phyloP scores from a whole-genome alignment of 2,888 invertebrate genomes.

The Cryptosula pallasiana region DNA sequence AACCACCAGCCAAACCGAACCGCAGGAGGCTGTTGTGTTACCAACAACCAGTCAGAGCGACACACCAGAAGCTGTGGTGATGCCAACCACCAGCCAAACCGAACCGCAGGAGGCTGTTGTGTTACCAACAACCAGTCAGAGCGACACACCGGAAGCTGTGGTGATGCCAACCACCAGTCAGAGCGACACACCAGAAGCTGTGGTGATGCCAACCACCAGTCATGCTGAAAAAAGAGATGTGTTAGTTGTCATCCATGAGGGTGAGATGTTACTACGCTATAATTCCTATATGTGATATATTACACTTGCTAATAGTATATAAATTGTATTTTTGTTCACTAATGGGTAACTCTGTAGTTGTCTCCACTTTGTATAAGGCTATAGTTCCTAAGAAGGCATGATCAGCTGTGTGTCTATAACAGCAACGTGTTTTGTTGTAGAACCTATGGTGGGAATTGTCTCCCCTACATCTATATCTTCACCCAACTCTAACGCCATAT shows the following conservation, averaged over 20 bases:
- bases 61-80: constrained; percentile 36
- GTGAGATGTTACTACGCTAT: no score
- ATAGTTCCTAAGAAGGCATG: no score
- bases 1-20: constrained; percentile 46
- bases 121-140: constrained; percentile 23
- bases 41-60: constrained; percentile 49
- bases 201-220: constrained; percentile 8
- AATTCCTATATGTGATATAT: no score
- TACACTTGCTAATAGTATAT: no score
- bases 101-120: constrained; percentile 35
- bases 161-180: constrained; percentile 48
- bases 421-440: no score
- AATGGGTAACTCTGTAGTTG: no score
- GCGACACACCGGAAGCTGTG: constrained; percentile 32
- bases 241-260: no score
- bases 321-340: no score
- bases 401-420: no score
- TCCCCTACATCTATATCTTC: constrained; percentile 13
- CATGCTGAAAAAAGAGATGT: background rate
- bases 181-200: constrained; percentile 38
- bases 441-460: constrained; percentile 11
- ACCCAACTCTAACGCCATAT: background rate
- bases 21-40: constrained; percentile 37
- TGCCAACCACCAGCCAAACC: constrained; percentile 49
- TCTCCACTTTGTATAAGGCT: no score